A percentile compares a stretch with the other conserved stretches of the same genome.
phyloP scores from a whole-genome alignment of 2,888 invertebrate species.

The Fissipunctia ypsillon region DNA sequence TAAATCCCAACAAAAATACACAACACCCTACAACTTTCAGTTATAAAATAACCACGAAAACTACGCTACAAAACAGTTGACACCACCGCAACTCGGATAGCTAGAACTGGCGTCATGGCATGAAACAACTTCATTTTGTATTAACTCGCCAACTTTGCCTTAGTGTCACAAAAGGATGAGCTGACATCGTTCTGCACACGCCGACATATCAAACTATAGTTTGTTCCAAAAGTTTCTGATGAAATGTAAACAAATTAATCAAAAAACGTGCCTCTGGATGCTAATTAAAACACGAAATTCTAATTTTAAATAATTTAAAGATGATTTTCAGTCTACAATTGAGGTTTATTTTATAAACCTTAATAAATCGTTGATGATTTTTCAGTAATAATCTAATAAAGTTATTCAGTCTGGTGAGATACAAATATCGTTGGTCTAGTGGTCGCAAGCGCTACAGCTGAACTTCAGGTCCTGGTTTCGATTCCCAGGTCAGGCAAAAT shows the following conservation, averaged over 20 bases:
- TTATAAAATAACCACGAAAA: conserved; percentile 10
- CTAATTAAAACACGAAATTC: too few species aligned
- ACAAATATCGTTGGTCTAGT: too few species aligned
- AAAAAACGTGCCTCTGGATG: not conserved
- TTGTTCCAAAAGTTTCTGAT: not conserved
- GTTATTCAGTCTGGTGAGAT: too few species aligned
- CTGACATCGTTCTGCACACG: not conserved
- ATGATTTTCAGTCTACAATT: too few species aligned
- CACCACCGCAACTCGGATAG: conserved; percentile 31
- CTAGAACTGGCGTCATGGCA: conserved; percentile 22
- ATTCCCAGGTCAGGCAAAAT: too few species aligned
- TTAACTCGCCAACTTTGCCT: conserved; percentile 27
- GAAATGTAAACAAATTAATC: not conserved
- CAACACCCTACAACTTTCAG: not conserved
- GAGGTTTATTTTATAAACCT: too few species aligned
- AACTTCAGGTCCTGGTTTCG: too few species aligned
- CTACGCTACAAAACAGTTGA: not conserved
- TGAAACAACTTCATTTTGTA: conserved; percentile 29
- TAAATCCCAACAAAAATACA: not conserved
- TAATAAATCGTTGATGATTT: too few species aligned
- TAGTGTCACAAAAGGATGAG: conserved; percentile 31
- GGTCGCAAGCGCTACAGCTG: too few species aligned
- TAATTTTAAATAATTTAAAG: too few species aligned
- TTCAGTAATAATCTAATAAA: too few species aligned
- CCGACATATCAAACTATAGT: not conserved